phyloP scores from a whole-genome alignment of 2,888 invertebrate genomes.

The Apocheima hispidaria region DNA sequence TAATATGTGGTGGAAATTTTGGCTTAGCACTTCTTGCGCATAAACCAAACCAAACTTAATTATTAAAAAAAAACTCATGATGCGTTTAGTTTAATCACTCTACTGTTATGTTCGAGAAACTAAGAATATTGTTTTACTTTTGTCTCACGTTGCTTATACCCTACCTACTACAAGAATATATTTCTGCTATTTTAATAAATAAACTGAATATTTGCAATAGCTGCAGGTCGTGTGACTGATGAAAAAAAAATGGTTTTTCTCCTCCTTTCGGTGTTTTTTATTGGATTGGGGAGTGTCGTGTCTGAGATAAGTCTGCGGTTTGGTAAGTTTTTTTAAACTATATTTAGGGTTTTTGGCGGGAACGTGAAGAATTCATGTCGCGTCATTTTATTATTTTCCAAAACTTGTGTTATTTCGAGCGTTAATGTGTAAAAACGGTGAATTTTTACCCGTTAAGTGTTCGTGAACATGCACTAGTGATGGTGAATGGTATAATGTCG shows the following conservation, averaged over 20 bases:
- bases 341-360: too few relatives aligned
- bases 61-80: background rate
- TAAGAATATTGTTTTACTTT: conserved; percentile 75
- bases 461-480: too few relatives aligned
- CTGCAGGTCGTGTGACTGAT: conserved; percentile 59
- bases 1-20: background rate
- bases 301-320: conserved; percentile 73
- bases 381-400: background rate
- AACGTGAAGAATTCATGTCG: too few relatives aligned
- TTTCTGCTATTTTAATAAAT: conserved; percentile 71
- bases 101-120: conserved; percentile 68
- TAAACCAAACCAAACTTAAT: background rate
- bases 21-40: background rate
- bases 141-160: conserved; percentile 73
- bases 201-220: conserved; percentile 65
- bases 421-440: too few relatives aligned
- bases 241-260: conserved; percentile 57
- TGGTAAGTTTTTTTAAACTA: conserved; percentile 60
- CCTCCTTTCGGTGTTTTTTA: conserved; percentile 59
- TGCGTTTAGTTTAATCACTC: conserved; percentile 16
- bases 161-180: conserved; percentile 77
- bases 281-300: conserved; percentile 66
- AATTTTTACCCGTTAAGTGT: too few relatives aligned
- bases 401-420: too few relatives aligned
- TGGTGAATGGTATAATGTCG: too few relatives aligned